Evolutionary conservation across 2,797 vertebrate species (phyloP), one percentile per base, ranked within the genome.

Genomic region (Dipus sagitta): DNA sequence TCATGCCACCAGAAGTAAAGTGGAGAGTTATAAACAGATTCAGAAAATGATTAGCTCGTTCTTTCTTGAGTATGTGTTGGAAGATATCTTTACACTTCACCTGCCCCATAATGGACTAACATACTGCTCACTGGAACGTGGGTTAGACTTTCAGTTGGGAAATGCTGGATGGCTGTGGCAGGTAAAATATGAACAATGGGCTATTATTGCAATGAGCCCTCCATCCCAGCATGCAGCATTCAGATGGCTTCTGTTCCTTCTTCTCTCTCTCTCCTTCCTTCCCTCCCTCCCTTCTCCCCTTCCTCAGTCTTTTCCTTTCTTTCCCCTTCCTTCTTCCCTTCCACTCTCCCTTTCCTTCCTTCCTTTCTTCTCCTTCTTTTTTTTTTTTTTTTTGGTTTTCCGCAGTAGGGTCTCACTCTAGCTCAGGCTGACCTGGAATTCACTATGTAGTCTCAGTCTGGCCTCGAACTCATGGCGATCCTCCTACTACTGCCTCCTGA

Each of bases 141-240:
- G 58, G 34, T 60, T 83, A 76, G 60, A 77, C 32, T 94, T 76
- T 60, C 83, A 26, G 38, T 18, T 79, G 60, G 92, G 70, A 89
- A 81, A 78, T 85, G 28, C 12, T 58, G 65, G 21, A 38, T 94
- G n/a, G 26, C 15, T 74, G 23, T 20, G 85, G n/a, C 81, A 30
- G 64, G 38, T 24, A 13, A 62, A 88, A 86, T 90, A 38, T 18
- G 23, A 47, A 88, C 70, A 90, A 26, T 32, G 71, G 11, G 5
- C 68, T 75, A 72, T 77, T 9, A n/a, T 34, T 65, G 23, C 52
- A 28, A 76, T 0, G 34, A 77, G 71, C 47, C 47, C 8, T 47
- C 13, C 32, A 86, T 23, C 10, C 32, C 70, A 74, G 32, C 11
- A 74, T 32, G 42, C 3, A n/a, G 30, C 30, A 54, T n/a, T 83